These are phyloP conservation scores for Acleris emargana DNA, from an alignment of 2,888 invertebrate genomes.

Conservation along the genomic window DNA sequence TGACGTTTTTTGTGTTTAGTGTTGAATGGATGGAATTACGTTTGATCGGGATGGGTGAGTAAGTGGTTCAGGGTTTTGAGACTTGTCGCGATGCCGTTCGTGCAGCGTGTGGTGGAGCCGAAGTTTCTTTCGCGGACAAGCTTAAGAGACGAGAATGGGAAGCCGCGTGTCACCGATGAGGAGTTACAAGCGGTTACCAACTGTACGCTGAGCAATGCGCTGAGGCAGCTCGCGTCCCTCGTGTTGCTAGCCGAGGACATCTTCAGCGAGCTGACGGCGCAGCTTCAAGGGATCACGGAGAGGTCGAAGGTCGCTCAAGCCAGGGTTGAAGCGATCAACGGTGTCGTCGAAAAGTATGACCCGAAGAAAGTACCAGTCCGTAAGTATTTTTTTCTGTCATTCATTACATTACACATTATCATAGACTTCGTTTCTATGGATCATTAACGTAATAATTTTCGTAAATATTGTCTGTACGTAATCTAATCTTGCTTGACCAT, in stretches of 20 bases:
- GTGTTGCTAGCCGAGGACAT: slow-evolving; percentile 93
- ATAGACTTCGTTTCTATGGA: neutral
- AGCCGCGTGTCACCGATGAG: slow-evolving; percentile 85
- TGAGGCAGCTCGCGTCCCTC: slow-evolving; percentile 93
- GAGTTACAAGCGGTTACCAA: slow-evolving; percentile 95
- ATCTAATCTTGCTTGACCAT: slow-evolving; percentile 1
- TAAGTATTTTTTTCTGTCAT: slow-evolving; percentile 84
- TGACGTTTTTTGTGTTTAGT: slow-evolving; percentile 83
- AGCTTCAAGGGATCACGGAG: slow-evolving; percentile 89
- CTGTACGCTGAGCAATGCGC: slow-evolving; percentile 92
- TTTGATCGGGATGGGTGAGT: slow-evolving; percentile 79
- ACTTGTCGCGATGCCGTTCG: slow-evolving; percentile 91
- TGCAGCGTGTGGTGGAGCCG: slow-evolving; percentile 92
- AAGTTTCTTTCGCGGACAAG: slow-evolving; percentile 89
- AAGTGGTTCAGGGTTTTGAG: slow-evolving; percentile 62
- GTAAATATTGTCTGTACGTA: no score
- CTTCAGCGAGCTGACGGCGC: slow-evolving; percentile 90
- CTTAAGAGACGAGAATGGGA: slow-evolving; percentile 84
- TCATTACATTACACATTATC: slow-evolving; percentile 23
- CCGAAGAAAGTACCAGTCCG: slow-evolving; percentile 97
- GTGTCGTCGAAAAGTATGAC: slow-evolving; percentile 89
- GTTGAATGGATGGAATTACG: slow-evolving; percentile 80
- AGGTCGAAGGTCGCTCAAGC: slow-evolving; percentile 88
- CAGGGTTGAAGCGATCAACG: slow-evolving; percentile 88
- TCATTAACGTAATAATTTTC: no score